Evolutionary conservation across 2,797 vertebrate genomes (phyloP), one percentile per base, ranked within the genome.

Genomic region (Rhinophrynus dorsalis): DNA sequence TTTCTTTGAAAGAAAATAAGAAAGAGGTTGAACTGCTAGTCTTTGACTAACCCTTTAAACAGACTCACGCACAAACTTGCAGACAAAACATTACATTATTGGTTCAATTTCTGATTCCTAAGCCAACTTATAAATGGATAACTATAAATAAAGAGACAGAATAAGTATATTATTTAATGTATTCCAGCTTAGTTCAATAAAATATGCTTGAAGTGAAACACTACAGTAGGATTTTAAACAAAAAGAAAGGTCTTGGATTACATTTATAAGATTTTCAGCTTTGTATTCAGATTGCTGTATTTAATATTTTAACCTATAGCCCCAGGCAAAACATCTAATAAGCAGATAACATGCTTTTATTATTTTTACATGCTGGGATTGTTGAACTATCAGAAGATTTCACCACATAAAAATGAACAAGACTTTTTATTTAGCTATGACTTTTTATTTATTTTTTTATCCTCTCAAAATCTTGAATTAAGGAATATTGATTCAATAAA

Each of bases 161-260:
- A 37, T 20, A 37, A 56, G 17, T 21, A 56, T 56, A 8, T 56
- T 18, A 10, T 56, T 56, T 56, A 56, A 56, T 56, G 30, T 35
- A 56, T 56, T 56, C 54, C 32, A 56, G 32, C n/a, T 57, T 1
- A 5, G 1, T 13, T 17, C 27, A 27, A 24, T 15, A 1, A 23
- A 65, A 72, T 2, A n/a, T 11, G 1, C 15, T 0, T 1, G 60
- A 51, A 15, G 12, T 47, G 33, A 68, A 68, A 18, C 23, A 0
- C 38, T 26, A 3, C 9, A 1, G 45, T 23, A 56, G 62, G 58
- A 70, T 74, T 64, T 77, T 77, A 56, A 18, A 32, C 29, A 56
- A 37, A 56, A 13, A 23, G 32, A 56, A 18, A 35, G 51, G 30
- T 55, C 51, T 55, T 56, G 32, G 54, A 35, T 56, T 11, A 56